These are phyloP conservation scores for Apodemus sylvaticus DNA, from an alignment of 2,113 vertebrate genomes.

Conservation along the genomic window DNA sequence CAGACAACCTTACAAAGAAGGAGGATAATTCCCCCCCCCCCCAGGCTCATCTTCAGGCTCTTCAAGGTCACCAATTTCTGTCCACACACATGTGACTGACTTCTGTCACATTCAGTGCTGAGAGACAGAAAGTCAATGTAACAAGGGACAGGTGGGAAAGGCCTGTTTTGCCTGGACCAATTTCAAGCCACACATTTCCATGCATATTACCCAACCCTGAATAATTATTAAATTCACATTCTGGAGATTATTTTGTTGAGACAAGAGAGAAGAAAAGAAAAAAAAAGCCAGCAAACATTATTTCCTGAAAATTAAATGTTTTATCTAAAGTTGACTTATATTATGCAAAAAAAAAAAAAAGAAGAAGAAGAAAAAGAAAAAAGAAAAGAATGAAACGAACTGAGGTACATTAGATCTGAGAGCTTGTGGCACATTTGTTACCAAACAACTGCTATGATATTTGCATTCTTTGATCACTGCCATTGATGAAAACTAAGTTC, in stretches of 20 bases:
- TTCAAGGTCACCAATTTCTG: neutral
- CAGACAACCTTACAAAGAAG: neutral
- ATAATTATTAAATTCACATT: slow-evolving; percentile 22
- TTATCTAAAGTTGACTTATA: neutral
- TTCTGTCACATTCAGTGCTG: neutral
- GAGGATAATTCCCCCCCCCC: neutral
- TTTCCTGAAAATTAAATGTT: neutral
- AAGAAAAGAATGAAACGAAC: neutral
- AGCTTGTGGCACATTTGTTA: neutral
- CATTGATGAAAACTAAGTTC: slow-evolving; percentile 33
- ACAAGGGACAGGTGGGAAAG: no score
- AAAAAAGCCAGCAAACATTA: neutral
- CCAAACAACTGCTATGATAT: slow-evolving; percentile 9
- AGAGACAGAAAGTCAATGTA: neutral
- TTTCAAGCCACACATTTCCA: neutral
- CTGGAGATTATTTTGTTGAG: neutral
- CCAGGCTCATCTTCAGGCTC: neutral
- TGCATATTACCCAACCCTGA: neutral
- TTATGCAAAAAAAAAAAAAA: no score
- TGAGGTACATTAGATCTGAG: neutral
- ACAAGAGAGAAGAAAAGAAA: neutral
- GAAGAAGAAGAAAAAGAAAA: no score
- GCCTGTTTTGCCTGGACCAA: neutral
- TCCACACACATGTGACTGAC: neutral
- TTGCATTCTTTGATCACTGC: slow-evolving; percentile 28